These are phyloP conservation scores for Pyrocoelia pectoralis DNA, from an alignment of 2,888 invertebrate species.

Conservation along the genomic window DNA sequence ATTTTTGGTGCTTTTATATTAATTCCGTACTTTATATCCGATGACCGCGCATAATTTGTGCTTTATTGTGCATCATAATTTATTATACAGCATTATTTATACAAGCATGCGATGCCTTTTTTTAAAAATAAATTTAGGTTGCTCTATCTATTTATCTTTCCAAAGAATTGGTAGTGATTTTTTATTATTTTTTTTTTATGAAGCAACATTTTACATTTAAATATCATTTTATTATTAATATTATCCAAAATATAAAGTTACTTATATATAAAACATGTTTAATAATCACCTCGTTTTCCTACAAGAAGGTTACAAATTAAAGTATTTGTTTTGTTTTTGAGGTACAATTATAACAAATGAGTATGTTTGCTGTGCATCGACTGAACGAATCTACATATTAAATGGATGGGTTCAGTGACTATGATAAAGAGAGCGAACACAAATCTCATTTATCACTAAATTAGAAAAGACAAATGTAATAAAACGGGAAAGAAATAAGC, in stretches of 20 bases:
- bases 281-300: neutral
- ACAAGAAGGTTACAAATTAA: no score
- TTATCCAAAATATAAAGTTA: constrained; percentile 37
- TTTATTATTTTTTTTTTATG: constrained; percentile 49
- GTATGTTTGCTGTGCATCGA: no score
- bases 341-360: no score
- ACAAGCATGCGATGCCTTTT: constrained; percentile 37
- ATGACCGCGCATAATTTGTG: constrained; percentile 13
- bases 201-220: constrained; percentile 43
- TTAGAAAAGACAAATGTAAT: no score
- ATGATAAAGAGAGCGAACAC: no score
- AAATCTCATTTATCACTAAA: no score
- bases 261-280: constrained; percentile 17
- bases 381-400: no score
- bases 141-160: constrained; percentile 48
- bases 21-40: neutral
- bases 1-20: constrained; percentile 49
- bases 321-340: no score
- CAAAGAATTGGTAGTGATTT: constrained; percentile 61
- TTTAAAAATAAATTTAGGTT: constrained; percentile 34
- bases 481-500: no score
- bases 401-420: no score
- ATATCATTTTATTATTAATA: constrained; percentile 46
- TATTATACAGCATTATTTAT: constrained; percentile 3
- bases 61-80: constrained; percentile 12